These are phyloP conservation scores for Ophion ellenae DNA, from an alignment of 2,888 invertebrate species.

Conservation along the genomic window DNA sequence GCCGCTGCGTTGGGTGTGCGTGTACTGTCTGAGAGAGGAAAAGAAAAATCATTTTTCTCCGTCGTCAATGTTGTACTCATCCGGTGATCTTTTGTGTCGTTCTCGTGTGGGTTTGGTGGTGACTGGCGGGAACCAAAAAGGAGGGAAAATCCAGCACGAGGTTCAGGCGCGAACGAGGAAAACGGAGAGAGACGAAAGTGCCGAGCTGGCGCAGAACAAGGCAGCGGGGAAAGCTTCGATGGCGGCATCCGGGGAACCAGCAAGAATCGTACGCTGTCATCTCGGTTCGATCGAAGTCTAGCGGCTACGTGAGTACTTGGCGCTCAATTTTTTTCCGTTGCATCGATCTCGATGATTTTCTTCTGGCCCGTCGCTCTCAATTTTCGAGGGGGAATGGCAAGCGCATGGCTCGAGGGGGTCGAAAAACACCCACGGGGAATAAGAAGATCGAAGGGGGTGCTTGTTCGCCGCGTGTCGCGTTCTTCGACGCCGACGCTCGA, in stretches of 20 bases:
- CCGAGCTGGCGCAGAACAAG: constrained; percentile 64
- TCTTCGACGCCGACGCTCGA: constrained; percentile 64
- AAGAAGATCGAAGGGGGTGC: neutral
- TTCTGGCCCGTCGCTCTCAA: neutral
- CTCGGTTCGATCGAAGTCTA: constrained; percentile 70
- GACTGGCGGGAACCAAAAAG: constrained; percentile 30
- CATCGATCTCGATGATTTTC: neutral
- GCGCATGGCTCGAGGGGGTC: neutral
- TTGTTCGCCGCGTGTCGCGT: constrained; percentile 33
- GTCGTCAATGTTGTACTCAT: neutral
- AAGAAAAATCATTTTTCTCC: neutral
- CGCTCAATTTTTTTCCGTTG: neutral
- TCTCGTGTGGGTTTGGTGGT: constrained; percentile 11
- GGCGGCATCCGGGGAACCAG: constrained; percentile 68
- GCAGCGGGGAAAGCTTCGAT: constrained; percentile 64
- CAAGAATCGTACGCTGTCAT: constrained; percentile 70
- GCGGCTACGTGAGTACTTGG: constrained; percentile 67
- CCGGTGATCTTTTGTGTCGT: neutral
- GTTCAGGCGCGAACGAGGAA: neutral
- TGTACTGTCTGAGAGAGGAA: constrained; percentile 4
- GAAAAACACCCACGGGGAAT: constrained; percentile 1
- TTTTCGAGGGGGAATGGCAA: neutral
- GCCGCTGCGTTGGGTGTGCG: constrained; percentile 37
- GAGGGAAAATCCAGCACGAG: constrained; percentile 18
- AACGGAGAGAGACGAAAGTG: constrained; percentile 26